A percentile compares a stretch with the other conserved stretches of the same genome.
Evolutionary conservation across 2,888 invertebrate species (phyloP).

Genomic region (Pinctada fucata): DNA sequence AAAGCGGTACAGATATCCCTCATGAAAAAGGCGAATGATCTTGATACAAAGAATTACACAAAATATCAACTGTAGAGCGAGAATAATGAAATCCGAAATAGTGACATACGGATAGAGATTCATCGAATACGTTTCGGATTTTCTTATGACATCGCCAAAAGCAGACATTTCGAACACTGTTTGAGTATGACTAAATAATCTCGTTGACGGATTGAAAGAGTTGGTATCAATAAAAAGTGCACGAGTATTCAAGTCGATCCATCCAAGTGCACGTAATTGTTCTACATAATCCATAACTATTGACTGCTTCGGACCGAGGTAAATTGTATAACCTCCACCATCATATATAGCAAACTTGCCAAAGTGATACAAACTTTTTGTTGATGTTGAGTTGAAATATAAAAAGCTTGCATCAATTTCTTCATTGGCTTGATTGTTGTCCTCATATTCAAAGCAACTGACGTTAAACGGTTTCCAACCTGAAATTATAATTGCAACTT

Average conservation of each 20-base stretch:
- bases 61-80: constrained; percentile 47
- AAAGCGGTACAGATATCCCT: not conserved
- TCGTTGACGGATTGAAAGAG: constrained; percentile 32
- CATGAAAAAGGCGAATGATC: constrained; percentile 14
- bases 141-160: constrained; percentile 14
- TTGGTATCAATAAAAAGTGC: constrained; percentile 43
- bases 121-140: constrained; percentile 12
- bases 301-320: constrained; percentile 33
- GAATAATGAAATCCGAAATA: constrained; percentile 51
- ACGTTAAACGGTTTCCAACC: constrained; percentile 23
- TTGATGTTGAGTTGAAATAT: constrained; percentile 3
- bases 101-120: constrained; percentile 50
- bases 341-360: constrained; percentile 36
- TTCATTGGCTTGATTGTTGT: constrained; percentile 19
- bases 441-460: constrained; percentile 21
- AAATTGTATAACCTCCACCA: constrained; percentile 41
- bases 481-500: not conserved
- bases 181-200: constrained; percentile 28
- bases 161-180: constrained; percentile 30
- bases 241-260: constrained; percentile 51
- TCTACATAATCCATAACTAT: constrained; percentile 28
- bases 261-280: constrained; percentile 28
- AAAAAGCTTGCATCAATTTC: constrained; percentile 21
- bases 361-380: constrained; percentile 16
- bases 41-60: constrained; percentile 19